A percentile compares a stretch with the other conserved stretches of the same genome.
phyloP scores from a whole-genome alignment of 2,888 invertebrate species.

The Cistogaster globosa region DNA sequence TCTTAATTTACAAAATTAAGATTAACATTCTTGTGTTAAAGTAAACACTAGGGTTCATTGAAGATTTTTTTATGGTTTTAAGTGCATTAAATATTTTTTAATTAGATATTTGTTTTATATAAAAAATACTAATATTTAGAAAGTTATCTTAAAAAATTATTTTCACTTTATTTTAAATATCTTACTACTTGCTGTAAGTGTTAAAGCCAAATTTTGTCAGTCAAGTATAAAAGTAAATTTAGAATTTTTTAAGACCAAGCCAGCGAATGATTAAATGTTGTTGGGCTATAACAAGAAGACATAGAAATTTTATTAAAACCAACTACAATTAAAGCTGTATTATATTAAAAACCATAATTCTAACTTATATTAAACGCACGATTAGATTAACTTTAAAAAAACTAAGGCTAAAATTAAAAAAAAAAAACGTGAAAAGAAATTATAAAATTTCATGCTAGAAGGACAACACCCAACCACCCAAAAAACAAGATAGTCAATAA shows the following conservation, averaged over 20 bases:
- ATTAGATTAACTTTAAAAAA: conserved; percentile 44
- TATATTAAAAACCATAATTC: conserved; percentile 46
- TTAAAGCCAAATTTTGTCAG: too few relatives aligned
- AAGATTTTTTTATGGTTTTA: background rate
- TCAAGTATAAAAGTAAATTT: too few relatives aligned
- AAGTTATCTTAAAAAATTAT: conserved; percentile 37
- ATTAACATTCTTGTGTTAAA: background rate
- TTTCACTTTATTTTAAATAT: conserved; percentile 50
- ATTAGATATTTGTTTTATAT: conserved; percentile 69
- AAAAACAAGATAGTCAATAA: conserved; percentile 56
- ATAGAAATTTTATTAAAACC: background rate
- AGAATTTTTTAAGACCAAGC: conserved; percentile 29
- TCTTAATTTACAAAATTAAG: conserved; percentile 5
- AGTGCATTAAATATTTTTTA: conserved; percentile 41
- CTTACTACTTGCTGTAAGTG: conserved; percentile 48
- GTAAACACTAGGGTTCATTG: too few relatives aligned
- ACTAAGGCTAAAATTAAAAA: conserved; percentile 6
- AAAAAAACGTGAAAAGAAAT: background rate
- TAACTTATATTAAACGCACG: conserved; percentile 62
- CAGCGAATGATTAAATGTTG: conserved; percentile 29
- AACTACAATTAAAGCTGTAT: background rate
- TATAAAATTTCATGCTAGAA: background rate
- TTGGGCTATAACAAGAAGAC: conserved; percentile 10
- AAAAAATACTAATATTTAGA: conserved; percentile 23
- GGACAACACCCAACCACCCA: conserved; percentile 58